Evolutionary conservation across 2,888 invertebrate species (phyloP).

Genomic region (Lycocerus yunnanus): DNA sequence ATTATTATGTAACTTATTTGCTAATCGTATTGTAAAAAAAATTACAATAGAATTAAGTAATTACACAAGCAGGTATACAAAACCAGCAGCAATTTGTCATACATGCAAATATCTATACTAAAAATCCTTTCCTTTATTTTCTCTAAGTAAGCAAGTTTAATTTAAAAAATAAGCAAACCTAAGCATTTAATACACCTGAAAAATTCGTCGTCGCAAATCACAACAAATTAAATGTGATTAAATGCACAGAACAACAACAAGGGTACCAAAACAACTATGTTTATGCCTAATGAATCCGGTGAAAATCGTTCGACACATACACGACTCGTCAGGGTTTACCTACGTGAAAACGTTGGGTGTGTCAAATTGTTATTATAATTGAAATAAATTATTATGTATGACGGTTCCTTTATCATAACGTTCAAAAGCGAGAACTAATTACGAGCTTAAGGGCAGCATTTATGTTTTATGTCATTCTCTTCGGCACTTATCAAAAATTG

Average conservation of each 20-base stretch:
- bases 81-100: not conserved
- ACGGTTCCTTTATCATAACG: not conserved
- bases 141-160: not conserved
- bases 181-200: conserved; percentile 8
- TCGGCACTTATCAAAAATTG: too few species aligned
- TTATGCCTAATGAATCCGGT: not conserved
- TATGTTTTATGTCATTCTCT: too few species aligned
- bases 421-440: too few species aligned
- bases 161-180: conserved; percentile 1
- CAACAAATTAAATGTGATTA: conserved; percentile 6
- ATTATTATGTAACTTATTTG: conserved; percentile 18
- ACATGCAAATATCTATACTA: not conserved
- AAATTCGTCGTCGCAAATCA: not conserved
- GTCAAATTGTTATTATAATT: not conserved
- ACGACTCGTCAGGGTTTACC: not conserved
- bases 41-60: conserved; percentile 10
- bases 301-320: not conserved
- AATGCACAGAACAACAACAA: not conserved
- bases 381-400: not conserved
- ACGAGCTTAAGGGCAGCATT: too few species aligned
- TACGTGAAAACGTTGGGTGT: too few species aligned
- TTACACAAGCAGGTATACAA: not conserved
- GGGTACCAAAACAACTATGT: not conserved
- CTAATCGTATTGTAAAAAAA: not conserved
- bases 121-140: not conserved